Base-by-base conservation (phyloP, 2,113 vertebrate species). In the Aix galericulata region DNA sequence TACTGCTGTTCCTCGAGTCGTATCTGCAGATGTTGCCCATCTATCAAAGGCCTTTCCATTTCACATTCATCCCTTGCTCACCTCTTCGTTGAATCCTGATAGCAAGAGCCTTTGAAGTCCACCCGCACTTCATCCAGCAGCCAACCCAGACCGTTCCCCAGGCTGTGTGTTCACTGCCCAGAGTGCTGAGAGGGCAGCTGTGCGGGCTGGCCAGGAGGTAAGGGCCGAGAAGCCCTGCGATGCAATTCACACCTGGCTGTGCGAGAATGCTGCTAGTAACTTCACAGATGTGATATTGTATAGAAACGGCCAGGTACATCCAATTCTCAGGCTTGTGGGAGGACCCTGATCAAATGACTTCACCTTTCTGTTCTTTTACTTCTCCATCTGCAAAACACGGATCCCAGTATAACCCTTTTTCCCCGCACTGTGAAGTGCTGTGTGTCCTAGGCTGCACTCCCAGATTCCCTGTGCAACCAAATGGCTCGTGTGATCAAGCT, bases 61-160 rank as follows among this genome's bases (percentile, higher is more conserved):
- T 79, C 67, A 88, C 17, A 32, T 36, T 59, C 59, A 71, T 23
- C 5, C 44, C 25, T 82, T 58, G 11, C 26, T 92, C 55, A 69
- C 40, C 27, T 89, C 44, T 14, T 82, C 29, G 6, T 23, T 71
- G 42, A 82, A 76, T 32, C 36, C 56, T 77, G 67, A 42, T 2
- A 56, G 83, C 11, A 84, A 55, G 18, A 78, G 56, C 15, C 34
- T 77, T 81, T 84, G 62, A 86, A 89, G 71, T 25, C 40, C 58
- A 38, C 26, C 63, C 66, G 26, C 8, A 5, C 38, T 42, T 75
- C 17, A 18, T 42, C 36, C 83, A 86, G 40, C 31, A 78, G 50
- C 9, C 22, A 81, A 42, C 20, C 59, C 0, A 2, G 36, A 62
- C n/a, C 23, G 25, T 4, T 44, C 7, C 5, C 60, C 58, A 58